phyloP scores from a whole-genome alignment of 1,140 invertebrate species.

The Pseudomyrmex flavicornis region DNA sequence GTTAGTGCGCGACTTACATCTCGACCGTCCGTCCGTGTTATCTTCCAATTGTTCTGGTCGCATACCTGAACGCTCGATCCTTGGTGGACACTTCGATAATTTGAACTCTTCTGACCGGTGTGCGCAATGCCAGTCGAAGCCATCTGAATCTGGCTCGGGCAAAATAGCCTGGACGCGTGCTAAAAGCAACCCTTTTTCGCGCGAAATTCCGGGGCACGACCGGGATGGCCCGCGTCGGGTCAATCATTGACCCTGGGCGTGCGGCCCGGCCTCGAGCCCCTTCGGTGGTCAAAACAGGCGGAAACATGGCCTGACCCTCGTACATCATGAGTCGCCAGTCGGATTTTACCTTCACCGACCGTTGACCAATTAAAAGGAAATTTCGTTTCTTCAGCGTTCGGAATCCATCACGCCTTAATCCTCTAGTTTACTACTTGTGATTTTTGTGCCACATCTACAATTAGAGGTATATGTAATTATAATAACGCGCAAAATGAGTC shows the following conservation, averaged over 20 bases:
- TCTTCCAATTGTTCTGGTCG: conserved; percentile 26
- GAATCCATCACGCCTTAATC: background rate
- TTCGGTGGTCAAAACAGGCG: conserved; percentile 85
- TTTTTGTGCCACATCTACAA: background rate
- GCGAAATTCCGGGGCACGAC: conserved; percentile 78
- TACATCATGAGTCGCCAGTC: conserved; percentile 73
- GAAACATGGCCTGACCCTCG: conserved; percentile 85
- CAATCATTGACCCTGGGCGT: conserved; percentile 83
- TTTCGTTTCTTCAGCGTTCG: conserved; percentile 60
- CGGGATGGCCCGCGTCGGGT: conserved; percentile 76
- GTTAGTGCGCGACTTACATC: conserved; percentile 66
- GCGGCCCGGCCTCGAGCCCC: conserved; percentile 81
- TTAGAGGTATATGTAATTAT: too few relatives aligned
- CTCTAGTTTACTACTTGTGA: background rate
- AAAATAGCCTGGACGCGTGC: conserved; percentile 75
- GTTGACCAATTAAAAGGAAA: conserved; percentile 73
- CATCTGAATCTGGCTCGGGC: conserved; percentile 3
- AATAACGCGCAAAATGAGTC: too few relatives aligned
- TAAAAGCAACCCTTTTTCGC: conserved; percentile 57
- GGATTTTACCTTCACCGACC: conserved; percentile 38
- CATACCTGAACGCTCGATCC: conserved; percentile 39
- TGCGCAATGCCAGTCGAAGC: conserved; percentile 31
- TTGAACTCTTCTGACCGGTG: conserved; percentile 69
- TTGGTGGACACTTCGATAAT: conserved; percentile 78
- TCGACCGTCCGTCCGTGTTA: conserved; percentile 10